phyloP scores from a whole-genome alignment of 2,888 invertebrate species.

The Pyrrhia umbra region DNA sequence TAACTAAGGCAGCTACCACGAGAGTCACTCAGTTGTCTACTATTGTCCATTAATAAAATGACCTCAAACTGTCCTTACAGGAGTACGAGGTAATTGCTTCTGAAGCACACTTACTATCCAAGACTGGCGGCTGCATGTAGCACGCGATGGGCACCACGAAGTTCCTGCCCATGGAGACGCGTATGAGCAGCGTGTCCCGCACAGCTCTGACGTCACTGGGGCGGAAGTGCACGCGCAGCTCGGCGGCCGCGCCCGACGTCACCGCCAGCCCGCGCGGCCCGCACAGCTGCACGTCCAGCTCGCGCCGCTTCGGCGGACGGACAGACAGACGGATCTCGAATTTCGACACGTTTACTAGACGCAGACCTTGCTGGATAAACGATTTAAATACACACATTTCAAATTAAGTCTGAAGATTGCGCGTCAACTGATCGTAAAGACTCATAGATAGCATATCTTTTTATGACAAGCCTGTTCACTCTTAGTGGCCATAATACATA shows the following conservation, averaged over 20 bases:
- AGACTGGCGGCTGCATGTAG: conserved; percentile 78
- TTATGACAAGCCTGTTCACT: no score
- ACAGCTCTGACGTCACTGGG: conserved; percentile 72
- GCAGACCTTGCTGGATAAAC: conserved; percentile 68
- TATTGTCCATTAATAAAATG: no score
- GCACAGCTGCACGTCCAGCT: conserved; percentile 70
- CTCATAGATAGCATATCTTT: no score
- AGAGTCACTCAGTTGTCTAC: no score
- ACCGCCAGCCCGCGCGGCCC: conserved; percentile 73
- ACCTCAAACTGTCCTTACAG: no score
- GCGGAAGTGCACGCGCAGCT: conserved; percentile 73
- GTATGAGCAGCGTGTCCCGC: conserved; percentile 68
- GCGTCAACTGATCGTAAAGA: not conserved
- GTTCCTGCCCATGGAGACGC: conserved; percentile 64
- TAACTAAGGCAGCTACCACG: no score
- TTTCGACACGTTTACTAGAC: conserved; percentile 78
- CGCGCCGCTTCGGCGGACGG: conserved; percentile 73
- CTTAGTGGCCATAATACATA: no score
- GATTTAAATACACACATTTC: not conserved
- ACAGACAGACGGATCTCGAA: conserved; percentile 75
- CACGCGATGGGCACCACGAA: conserved; percentile 73
- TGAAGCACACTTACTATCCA: conserved; percentile 69
- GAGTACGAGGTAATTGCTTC: no score
- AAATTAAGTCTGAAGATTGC: not conserved
- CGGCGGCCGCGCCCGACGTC: conserved; percentile 74